Percentiles rank a stretch among this genome's conserved stretches.
Conservation (phyloP, 2,113 vertebrate species). For the Hippocampus abdominalis region DNA sequence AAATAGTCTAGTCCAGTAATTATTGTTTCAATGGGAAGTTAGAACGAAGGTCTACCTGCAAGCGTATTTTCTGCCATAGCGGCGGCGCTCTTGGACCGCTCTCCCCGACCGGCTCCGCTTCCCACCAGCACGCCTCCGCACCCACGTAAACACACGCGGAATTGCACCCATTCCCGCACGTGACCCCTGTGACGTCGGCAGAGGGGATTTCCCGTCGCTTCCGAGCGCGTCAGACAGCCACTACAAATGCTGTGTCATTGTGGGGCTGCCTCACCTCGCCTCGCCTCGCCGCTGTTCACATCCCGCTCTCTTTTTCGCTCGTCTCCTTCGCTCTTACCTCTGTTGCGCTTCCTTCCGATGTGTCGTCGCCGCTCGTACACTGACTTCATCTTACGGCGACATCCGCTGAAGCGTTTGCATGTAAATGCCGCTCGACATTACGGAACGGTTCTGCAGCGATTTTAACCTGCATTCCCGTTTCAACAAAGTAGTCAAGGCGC, state of each 20-base stretch:
- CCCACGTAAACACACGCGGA: slow-evolving; percentile 39
- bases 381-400: slow-evolving; percentile 21
- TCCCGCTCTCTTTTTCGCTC: slow-evolving; percentile 33
- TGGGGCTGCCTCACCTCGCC: slow-evolving; percentile 43
- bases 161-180: slow-evolving; percentile 42
- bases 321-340: slow-evolving; percentile 11
- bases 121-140: slow-evolving; percentile 33
- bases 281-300: slow-evolving; percentile 28
- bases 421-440: background rate
- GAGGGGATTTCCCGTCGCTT: slow-evolving; percentile 66
- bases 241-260: slow-evolving; percentile 71
- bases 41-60: slow-evolving; percentile 17
- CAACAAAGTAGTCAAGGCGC: background rate
- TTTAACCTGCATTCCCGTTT: background rate
- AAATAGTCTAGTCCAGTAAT: background rate
- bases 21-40: background rate
- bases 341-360: slow-evolving; percentile 2
- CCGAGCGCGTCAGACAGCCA: slow-evolving; percentile 55
- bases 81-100: slow-evolving; percentile 11
- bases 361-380: slow-evolving; percentile 18
- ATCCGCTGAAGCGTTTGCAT: slow-evolving; percentile 10
- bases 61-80: background rate
- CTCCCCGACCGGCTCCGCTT: slow-evolving; percentile 25
- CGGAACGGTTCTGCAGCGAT: background rate
- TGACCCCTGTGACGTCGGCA: slow-evolving; percentile 64